Evolutionary conservation across 1,140 invertebrate genomes (phyloP), one percentile per base, ranked within the genome.

Genomic region (Lycorma delicatula): DNA sequence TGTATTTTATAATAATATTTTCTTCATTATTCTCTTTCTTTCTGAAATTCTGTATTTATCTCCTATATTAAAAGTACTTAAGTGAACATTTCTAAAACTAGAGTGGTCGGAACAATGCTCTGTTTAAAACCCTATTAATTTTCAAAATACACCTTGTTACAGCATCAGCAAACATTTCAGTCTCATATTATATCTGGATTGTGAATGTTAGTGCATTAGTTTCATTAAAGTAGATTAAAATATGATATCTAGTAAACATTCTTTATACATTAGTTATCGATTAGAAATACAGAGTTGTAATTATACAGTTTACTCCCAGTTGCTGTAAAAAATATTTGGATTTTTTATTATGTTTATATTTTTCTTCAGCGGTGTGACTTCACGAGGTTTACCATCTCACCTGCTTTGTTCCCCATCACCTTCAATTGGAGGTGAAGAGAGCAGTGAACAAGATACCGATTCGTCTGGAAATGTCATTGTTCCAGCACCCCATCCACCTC

Each of bases 381-480:
- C 71, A 2, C 67, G 76, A 38, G 76, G 77, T 25, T 72, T 79
- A 18, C 76, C 76, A 0, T 76, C 72, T 11, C 75, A 77, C 62
- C 64, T 78, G n/a, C 66, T 78, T 25, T 72, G 71, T 51, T 70
- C 73, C 22, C 63, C 67, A 3, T 44, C 41, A 6, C 16, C 41
- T 20, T 44, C 41, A 9, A 44, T 16, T 44, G 67, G 62, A 60
- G 68, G 67, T 5, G 70, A 74, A 41, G 75, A 76, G 58, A 75
- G 71, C 66, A 77, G 72, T 55, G 74, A 76, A 61, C 74, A 75
- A 60, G 75, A 77, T 34, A 77, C 75, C 0, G 75, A 77, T 34
- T 66, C 64, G 6, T 63, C 64, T 16, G 62, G 61, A 25, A 55
- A 60, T 47, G 34, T 34, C 20, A 31, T 29, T 1, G 31, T 26